Evolutionary conservation across 1,140 invertebrate species (phyloP), one percentile per base, ranked within the genome.

Genomic region (Mizuhopecten yessoensis): DNA sequence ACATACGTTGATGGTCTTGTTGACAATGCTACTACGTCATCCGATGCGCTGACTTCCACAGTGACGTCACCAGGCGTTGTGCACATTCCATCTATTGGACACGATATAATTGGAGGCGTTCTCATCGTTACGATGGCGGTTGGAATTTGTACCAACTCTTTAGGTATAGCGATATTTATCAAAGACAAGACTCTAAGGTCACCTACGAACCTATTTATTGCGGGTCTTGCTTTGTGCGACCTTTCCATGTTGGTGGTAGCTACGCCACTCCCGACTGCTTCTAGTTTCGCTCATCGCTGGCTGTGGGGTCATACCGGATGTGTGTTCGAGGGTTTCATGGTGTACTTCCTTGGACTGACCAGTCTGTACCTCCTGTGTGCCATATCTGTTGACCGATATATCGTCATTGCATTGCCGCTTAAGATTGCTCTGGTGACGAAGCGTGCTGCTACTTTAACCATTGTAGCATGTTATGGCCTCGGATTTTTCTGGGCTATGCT

Each of bases 381-480:
- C 15, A 95, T 95, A 33, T 93, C 95, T 0, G 23, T 95, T 33
- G 95, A 95, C 75, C 89, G 95, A n/a, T 95, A 95, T 88, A 89
- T 94, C 34, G 92, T 94, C 89, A 95, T 95, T 87, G 93, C 93
- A 33, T 93, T 93, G 33, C 94, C 95, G 0, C 57, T 95, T 13
- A 90, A 93, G 34, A 90, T 92, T 3, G 33, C 91, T 17, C 92
- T 92, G 33, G 94, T 95, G 20, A 94, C 91, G 11, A 88, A 90
- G 29, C 86, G 92, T 29, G 90, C 92, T 7, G 94, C 93, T 3
- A 34, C 20, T 10, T n/a, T 88, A 0, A 34, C 90, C 11, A 34
- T 93, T 7, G 86, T 42, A 0, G 33, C 33, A 0, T 94, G 94
- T 88, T 94, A 90, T 75, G 34, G 90, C 0, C 36, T 91, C 17